Percentiles rank a stretch among this genome's conserved stretches.
Conservation (phyloP, 1,140 invertebrate species). For the Pseudachorutes palmiensis region DNA sequence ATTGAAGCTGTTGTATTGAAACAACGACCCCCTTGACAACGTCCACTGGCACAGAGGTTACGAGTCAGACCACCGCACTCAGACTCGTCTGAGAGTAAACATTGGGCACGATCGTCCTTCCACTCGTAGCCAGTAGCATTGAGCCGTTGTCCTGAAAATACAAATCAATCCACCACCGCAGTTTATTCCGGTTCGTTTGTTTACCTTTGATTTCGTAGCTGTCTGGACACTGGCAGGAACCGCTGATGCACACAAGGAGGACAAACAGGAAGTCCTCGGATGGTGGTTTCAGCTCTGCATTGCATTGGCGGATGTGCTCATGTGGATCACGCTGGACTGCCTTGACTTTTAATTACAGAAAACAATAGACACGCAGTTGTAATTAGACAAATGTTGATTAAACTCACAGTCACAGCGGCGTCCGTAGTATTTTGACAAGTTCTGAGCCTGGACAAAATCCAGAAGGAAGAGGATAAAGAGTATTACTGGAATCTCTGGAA, state of each 20-base stretch:
- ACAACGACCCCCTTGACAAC: neutral
- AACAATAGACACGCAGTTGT: neutral
- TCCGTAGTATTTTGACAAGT: neutral
- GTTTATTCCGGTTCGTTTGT: too few relatives aligned
- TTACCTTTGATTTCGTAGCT: neutral
- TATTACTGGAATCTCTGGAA: too few relatives aligned
- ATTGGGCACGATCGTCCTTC: neutral
- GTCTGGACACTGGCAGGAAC: neutral
- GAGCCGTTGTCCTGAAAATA: neutral
- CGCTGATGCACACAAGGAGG: neutral
- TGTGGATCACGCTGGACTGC: neutral
- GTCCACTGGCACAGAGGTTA: neutral
- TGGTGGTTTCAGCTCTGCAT: neutral
- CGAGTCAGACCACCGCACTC: neutral
- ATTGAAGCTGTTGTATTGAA: neutral
- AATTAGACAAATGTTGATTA: neutral
- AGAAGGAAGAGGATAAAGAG: too few relatives aligned
- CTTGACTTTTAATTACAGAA: neutral
- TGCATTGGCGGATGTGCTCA: neutral
- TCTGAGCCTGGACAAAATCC: neutral
- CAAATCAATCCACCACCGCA: too few relatives aligned
- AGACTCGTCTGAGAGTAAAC: neutral
- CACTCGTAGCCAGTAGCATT: slow-evolving; percentile 6
- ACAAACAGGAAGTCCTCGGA: neutral
- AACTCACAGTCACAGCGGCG: neutral